Evolutionary conservation across 2,888 invertebrate species (phyloP), one percentile per base, ranked within the genome.

Genomic region (Drosophila histrio): DNA sequence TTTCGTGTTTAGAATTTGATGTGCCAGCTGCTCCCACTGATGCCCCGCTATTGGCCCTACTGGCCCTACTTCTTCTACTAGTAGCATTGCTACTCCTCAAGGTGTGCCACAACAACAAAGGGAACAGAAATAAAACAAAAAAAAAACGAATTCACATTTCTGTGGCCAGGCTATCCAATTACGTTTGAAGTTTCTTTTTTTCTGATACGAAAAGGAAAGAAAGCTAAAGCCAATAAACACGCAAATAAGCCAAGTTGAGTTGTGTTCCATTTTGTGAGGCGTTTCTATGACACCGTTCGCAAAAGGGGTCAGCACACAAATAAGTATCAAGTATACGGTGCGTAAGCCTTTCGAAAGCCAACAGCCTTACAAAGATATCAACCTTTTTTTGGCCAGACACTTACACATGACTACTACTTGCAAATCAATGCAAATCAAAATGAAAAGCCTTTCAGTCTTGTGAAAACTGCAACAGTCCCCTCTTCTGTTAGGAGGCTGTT

Each of bases 161-260:
- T 65, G 64, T 53, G 46, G 53, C 76, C 57, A 60, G 28, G 56
- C 64, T 84, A 87, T 82, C 82, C 82, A 82, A 84, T 82, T 82
- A 85, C 82, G 68, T 81, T 82, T 87, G 72, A 82, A 82, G 87
- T 81, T 72, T 46, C 57, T 53, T 53, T 46, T 59, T 53, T 53
- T 32, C 36, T 30, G 53, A 54, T 53, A 28, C 32, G 9, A 21
- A 17, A 24, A 41, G 3, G n/a, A 32, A 13, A 22, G 11, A 72
- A 71, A 66, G 82, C 75, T 46, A 62, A 77, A 79, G 78, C 84
- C 84, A 87, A 82, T 87, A 87, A 83, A 87, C 85, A 87, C 87
- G 87, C 82, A 80, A 87, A 87, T 82, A 87, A 87, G 81, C 84
- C 70, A 47, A 24, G 64, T 70, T 62, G 62, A 61, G 62, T 72